Base-by-base conservation (phyloP, 2,888 invertebrate species). In the Melitaea athalia region DNA sequence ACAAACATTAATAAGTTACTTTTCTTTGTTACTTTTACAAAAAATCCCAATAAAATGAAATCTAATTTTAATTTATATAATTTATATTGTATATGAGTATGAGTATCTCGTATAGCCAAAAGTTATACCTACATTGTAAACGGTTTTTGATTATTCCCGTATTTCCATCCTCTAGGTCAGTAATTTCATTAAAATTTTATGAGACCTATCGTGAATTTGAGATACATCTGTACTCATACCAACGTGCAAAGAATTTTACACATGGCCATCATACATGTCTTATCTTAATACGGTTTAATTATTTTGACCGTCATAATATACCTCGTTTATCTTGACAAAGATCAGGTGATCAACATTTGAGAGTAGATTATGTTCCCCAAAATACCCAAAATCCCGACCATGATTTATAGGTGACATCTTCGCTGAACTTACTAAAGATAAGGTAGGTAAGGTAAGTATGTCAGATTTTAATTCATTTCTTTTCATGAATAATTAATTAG, bases 311-410 rank as follows among this genome's bases (percentile, higher is more conserved):
- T 42, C 42, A 63, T 63, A 63, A 63, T 38, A 17, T 31, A 53
- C 52, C 63, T 53, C 43, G 43, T 63, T 53, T 53, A 53, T 63
- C 62, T 42, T 14, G 53, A 53, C 53, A 31, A 43, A 63, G 63
- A 63, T 63, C 53, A 53, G 43, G 53, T 45, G 31, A 50, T 12
- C 17, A 62, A 53, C 53, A 31, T 55, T 53, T 24, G 31, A 14
- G 53, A 63, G 52, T n/a, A 52, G 17, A 52, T 24, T 53, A 24
- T 63, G 24, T 43, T 45, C 5, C 24, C 63, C 24, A 53, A 53
- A 63, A 24, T 0, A 53, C 43, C 17, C 14, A 24, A n/a, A 53
- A 53, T 55, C 10, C n/a, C 38, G 52, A 49, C 47, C 47, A 52
- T 24, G 17, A 52, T 52, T 52, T 52, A 49, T 49, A 49, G 47